These are phyloP conservation scores for Paracanthobrama guichenoti DNA, from an alignment of 2,113 vertebrate species.

Conservation along the genomic window DNA sequence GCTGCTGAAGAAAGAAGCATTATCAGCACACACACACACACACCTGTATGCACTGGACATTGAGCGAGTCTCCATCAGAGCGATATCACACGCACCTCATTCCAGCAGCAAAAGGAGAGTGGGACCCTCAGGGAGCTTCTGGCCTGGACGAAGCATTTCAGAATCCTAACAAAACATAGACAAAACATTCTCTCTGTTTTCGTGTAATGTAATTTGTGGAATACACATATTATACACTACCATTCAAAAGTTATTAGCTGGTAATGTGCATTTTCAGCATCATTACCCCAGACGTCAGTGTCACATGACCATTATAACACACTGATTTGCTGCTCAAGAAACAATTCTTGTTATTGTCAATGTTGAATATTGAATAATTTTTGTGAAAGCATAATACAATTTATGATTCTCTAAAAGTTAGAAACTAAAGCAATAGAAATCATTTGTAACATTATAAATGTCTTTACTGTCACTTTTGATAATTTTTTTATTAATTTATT, in stretches of 20 bases:
- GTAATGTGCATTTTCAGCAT: background rate
- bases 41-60: background rate
- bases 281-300: background rate
- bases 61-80: background rate
- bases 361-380: background rate
- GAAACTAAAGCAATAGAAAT: background rate
- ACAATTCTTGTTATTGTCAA: background rate
- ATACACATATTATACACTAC: background rate
- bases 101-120: conserved; percentile 65
- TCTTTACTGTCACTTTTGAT: background rate
- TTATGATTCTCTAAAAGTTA: background rate
- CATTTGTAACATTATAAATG: background rate
- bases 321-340: background rate
- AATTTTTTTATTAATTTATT: too few species aligned
- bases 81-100: conserved; percentile 40
- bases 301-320: background rate
- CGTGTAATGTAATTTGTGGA: background rate
- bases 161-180: conserved; percentile 62
- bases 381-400: background rate
- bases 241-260: background rate
- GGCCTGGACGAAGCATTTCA: conserved; percentile 65
- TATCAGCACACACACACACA: background rate
- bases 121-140: conserved; percentile 59
- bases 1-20: conserved; percentile 8
- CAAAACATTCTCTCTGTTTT: background rate